A percentile compares a stretch with the other conserved stretches of the same genome.
These are phyloP conservation scores for Stenichneumon culpator DNA, from an alignment of 2,888 invertebrate genomes.

Conservation along the genomic window DNA sequence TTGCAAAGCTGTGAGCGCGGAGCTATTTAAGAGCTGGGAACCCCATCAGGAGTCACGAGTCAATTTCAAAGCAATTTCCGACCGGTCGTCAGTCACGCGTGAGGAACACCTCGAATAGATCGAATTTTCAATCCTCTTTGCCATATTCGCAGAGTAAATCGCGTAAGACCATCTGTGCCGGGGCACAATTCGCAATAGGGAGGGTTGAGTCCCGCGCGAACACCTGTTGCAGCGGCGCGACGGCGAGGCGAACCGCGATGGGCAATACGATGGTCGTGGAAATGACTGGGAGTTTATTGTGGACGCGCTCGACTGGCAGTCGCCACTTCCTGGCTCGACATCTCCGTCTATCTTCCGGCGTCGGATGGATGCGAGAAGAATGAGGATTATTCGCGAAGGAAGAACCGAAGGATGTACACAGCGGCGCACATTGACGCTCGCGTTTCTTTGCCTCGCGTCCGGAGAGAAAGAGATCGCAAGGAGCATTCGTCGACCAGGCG, in stretches of 20 bases:
- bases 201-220: not conserved
- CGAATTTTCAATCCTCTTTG: not conserved
- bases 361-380: not conserved
- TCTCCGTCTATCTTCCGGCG: constrained; percentile 2
- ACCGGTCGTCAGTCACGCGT: not conserved
- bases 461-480: not conserved
- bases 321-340: constrained; percentile 41
- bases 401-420: not conserved
- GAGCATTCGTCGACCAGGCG: not conserved
- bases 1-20: no score
- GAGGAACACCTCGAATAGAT: not conserved
- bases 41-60: not conserved
- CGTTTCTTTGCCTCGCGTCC: not conserved
- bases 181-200: not conserved
- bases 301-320: constrained; percentile 21
- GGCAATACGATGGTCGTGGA: constrained; percentile 22
- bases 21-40: not conserved
- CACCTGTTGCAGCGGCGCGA: constrained; percentile 43
- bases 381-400: not conserved
- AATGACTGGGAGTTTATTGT: constrained; percentile 36
- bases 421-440: not conserved
- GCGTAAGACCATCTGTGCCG: not conserved
- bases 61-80: not conserved
- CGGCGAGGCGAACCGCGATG: not conserved
- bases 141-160: constrained; percentile 13